Evolutionary conservation across 2,888 invertebrate genomes (phyloP).

Genomic region (Callosobruchus maculatus): DNA sequence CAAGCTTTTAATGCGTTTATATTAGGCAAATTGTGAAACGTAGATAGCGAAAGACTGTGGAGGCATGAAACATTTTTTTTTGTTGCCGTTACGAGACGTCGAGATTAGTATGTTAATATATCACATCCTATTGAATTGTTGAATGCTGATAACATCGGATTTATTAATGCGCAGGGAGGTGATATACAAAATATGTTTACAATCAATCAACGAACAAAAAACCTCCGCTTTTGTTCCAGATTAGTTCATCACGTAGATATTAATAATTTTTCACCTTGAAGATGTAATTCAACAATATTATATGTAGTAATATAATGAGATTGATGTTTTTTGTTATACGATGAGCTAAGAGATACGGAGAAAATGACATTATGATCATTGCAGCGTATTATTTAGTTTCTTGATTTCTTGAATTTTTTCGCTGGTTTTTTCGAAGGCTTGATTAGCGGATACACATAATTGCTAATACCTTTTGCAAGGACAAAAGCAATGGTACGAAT

Average conservation of each 20-base stretch:
- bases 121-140: background rate
- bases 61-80: background rate
- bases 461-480: background rate
- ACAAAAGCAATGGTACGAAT: background rate
- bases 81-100: background rate
- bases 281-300: background rate
- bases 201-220: background rate
- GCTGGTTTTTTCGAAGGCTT: background rate
- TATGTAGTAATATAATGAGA: background rate
- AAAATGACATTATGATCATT: background rate
- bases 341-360: background rate
- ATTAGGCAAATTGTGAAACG: too few species aligned
- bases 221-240: background rate
- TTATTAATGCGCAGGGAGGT: background rate
- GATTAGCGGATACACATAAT: background rate
- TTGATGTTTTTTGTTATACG: background rate
- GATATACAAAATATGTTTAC: background rate
- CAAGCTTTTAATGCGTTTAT: too few species aligned
- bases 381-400: background rate
- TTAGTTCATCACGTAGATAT: background rate
- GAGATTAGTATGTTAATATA: background rate
- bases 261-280: background rate
- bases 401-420: background rate
- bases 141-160: background rate
- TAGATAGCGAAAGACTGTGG: too few species aligned